Evolutionary conservation across 2,797 vertebrate genomes (phyloP).

Genomic region (Coranthus polyacanthus): DNA sequence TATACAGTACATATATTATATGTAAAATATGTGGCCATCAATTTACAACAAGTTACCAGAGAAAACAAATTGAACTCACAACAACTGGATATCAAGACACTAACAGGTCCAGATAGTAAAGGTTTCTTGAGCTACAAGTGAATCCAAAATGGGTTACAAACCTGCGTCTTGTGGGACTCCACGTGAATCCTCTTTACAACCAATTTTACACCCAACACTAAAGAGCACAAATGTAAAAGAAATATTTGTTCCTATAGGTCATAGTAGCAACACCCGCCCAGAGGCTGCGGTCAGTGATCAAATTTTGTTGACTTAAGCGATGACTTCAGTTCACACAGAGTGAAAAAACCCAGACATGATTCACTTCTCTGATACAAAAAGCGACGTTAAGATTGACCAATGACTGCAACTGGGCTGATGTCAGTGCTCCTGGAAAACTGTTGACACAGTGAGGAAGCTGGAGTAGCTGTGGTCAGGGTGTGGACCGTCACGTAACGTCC

Average conservation of each 20-base stretch:
- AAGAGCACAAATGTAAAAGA: no score
- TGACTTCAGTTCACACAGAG: constrained; percentile 46
- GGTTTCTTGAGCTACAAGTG: constrained; percentile 3
- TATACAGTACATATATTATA: no score
- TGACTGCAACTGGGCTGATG: constrained; percentile 26
- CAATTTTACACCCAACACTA: background rate
- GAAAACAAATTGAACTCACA: no score
- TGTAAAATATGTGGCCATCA: no score
- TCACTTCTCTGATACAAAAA: constrained; percentile 27
- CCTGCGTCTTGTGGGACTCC: constrained; percentile 30
- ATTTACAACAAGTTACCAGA: no score
- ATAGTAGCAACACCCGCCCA: constrained; percentile 26
- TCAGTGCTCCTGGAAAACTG: constrained; percentile 32
- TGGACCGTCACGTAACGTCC: constrained; percentile 5
- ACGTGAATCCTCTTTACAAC: background rate
- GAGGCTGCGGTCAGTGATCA: constrained; percentile 37
- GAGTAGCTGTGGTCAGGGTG: constrained; percentile 39
- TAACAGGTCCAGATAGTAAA: background rate
- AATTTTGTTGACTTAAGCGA: constrained; percentile 32
- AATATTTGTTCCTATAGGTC: constrained; percentile 25
- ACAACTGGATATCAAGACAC: no score
- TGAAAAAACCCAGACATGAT: constrained; percentile 38
- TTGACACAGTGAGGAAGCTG: constrained; percentile 29
- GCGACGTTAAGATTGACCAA: constrained; percentile 23
- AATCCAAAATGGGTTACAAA: background rate